Evolutionary conservation across 2,888 invertebrate genomes (phyloP).

Genomic region (Aphodius sticticus): DNA sequence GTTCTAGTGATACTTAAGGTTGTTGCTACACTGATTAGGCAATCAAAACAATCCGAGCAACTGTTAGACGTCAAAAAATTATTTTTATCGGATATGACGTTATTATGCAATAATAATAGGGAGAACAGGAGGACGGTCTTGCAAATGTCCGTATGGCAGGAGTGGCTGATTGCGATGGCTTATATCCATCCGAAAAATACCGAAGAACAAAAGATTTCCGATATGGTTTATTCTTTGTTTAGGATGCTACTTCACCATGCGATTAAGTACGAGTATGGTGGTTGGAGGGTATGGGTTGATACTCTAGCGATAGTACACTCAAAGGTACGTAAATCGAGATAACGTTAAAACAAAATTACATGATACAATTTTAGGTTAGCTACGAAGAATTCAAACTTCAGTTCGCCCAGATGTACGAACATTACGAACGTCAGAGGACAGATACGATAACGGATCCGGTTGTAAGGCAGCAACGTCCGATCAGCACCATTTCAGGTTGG

Average conservation of each 20-base stretch:
- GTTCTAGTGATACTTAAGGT: conserved; percentile 96
- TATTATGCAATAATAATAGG: conserved; percentile 94
- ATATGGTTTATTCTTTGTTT: conserved; percentile 98
- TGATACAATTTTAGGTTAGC: conserved; percentile 73
- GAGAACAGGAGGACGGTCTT: conserved; percentile 97
- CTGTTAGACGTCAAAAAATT: conserved; percentile 92
- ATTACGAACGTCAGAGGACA: conserved; percentile 91
- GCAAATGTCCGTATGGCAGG: conserved; percentile 99
- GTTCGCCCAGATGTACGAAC: conserved; percentile 97
- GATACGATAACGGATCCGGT: conserved; percentile 96
- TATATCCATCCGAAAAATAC: conserved; percentile 96
- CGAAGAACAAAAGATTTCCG: conserved; percentile 95
- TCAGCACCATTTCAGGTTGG: conserved; percentile 96
- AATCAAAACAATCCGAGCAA: conserved; percentile 94
- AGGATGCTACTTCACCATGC: conserved; percentile 98
- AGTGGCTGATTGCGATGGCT: conserved; percentile 98
- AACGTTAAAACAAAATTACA: not conserved
- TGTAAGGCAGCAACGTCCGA: conserved; percentile 90
- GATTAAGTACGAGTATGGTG: conserved; percentile 98
- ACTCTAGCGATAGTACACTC: conserved; percentile 99
- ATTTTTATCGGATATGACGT: conserved; percentile 98
- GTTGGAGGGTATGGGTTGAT: conserved; percentile 99
- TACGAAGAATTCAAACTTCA: conserved; percentile 98
- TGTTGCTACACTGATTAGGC: conserved; percentile 94
- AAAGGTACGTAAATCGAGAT: conserved; percentile 72